Evolutionary conservation across 1,140 invertebrate species (phyloP).

Genomic region (Ostrea edulis): DNA sequence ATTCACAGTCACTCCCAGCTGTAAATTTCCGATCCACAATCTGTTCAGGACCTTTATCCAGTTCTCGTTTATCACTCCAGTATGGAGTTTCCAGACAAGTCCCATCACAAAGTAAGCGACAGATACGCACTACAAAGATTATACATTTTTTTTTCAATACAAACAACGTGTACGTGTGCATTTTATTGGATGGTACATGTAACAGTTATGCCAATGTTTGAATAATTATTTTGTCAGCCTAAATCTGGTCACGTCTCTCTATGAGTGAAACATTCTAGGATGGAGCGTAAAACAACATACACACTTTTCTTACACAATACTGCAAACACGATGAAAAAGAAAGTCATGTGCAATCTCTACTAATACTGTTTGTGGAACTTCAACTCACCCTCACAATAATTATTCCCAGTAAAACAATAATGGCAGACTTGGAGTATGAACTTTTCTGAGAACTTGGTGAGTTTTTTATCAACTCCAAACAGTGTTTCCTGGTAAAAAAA

Average conservation of each 20-base stretch:
- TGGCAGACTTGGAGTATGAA: background rate
- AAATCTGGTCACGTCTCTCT: no score
- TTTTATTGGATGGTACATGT: no score
- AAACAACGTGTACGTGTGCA: no score
- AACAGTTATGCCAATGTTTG: no score
- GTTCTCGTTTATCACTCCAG: background rate
- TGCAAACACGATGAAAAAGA: no score
- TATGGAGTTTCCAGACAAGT: slow-evolving; percentile 10
- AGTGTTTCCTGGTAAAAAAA: background rate
- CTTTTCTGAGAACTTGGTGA: background rate
- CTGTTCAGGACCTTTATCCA: background rate
- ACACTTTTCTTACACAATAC: no score
- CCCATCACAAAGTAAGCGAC: slow-evolving; percentile 7
- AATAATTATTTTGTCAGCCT: no score
- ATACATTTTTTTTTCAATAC: no score
- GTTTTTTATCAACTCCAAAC: background rate
- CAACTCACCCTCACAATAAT: background rate
- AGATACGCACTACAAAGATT: background rate
- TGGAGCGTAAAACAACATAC: no score
- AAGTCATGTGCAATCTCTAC: no score
- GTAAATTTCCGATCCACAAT: background rate
- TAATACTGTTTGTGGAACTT: no score
- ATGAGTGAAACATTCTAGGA: no score
- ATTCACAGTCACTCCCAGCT: background rate
- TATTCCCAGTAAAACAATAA: slow-evolving; percentile 1